Evolutionary conservation across 2,888 invertebrate species (phyloP).

Genomic region (Byasa hedistus): DNA sequence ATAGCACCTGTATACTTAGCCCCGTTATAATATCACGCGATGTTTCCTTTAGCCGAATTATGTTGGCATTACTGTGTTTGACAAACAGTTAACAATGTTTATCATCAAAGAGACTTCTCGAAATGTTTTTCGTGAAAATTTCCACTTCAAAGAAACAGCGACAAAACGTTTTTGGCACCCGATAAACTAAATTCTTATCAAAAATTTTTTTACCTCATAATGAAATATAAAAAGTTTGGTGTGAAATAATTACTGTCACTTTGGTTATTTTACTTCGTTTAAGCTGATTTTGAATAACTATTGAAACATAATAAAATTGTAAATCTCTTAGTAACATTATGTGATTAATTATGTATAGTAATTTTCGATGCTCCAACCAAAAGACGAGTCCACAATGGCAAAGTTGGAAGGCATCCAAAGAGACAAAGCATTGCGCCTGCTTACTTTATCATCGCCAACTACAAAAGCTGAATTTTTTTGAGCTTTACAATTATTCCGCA

Average conservation of each 20-base stretch:
- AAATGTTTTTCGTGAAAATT: neutral
- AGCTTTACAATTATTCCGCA: slow-evolving; percentile 23
- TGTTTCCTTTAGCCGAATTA: slow-evolving; percentile 12
- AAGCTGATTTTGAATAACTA: neutral
- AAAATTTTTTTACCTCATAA: too few relatives aligned
- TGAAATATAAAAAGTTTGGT: too few relatives aligned
- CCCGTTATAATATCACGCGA: slow-evolving; percentile 12
- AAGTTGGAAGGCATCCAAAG: slow-evolving; percentile 41
- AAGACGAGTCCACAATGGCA: slow-evolving; percentile 36
- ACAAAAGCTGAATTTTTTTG: slow-evolving; percentile 27
- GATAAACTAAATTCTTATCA: too few relatives aligned
- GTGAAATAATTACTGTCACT: too few relatives aligned
- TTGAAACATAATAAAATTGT: neutral
- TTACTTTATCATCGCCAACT: slow-evolving; percentile 14
- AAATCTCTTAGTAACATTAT: neutral
- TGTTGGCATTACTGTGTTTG: slow-evolving; percentile 8
- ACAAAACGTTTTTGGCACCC: too few relatives aligned
- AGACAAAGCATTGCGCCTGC: slow-evolving; percentile 32
- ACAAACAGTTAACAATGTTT: slow-evolving; percentile 19
- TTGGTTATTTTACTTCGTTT: too few relatives aligned
- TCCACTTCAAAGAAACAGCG: neutral
- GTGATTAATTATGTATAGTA: slow-evolving; percentile 12
- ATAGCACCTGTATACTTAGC: slow-evolving; percentile 10
- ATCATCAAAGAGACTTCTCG: neutral
- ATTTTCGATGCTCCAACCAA: slow-evolving; percentile 21